Evolutionary conservation across 2,888 invertebrate genomes (phyloP).

Genomic region (Drepanosiphum platanoidis): DNA sequence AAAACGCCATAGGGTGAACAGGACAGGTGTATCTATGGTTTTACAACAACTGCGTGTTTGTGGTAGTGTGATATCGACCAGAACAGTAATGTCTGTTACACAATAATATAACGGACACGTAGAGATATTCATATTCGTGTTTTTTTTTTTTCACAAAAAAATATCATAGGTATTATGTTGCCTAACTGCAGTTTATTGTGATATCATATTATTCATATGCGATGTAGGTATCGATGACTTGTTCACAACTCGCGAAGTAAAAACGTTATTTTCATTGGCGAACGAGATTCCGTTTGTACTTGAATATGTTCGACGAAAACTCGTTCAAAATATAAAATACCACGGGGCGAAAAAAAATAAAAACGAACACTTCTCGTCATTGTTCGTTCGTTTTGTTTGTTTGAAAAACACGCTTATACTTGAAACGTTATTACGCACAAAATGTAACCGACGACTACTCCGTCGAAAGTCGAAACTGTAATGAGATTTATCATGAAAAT

Average conservation of each 20-base stretch:
- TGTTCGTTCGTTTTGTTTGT: no score
- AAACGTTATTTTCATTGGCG: neutral
- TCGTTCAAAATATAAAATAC: no score
- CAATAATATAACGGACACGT: slow-evolving; percentile 24
- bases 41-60: slow-evolving; percentile 39
- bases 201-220: neutral
- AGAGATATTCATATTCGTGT: neutral
- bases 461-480: no score
- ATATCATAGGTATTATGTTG: neutral
- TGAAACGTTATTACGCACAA: no score
- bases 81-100: slow-evolving; percentile 34
- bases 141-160: neutral
- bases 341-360: no score
- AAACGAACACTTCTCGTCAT: no score
- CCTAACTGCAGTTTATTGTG: neutral
- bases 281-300: no score
- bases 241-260: neutral
- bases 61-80: slow-evolving; percentile 36
- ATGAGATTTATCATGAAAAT: no score
- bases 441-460: no score
- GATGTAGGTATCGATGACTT: no score
- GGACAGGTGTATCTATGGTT: slow-evolving; percentile 47
- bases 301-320: no score
- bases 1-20: slow-evolving; percentile 40
- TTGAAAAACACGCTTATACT: no score